These are phyloP conservation scores for Andrena dorsata DNA, from an alignment of 2,888 invertebrate genomes.

Conservation along the genomic window DNA sequence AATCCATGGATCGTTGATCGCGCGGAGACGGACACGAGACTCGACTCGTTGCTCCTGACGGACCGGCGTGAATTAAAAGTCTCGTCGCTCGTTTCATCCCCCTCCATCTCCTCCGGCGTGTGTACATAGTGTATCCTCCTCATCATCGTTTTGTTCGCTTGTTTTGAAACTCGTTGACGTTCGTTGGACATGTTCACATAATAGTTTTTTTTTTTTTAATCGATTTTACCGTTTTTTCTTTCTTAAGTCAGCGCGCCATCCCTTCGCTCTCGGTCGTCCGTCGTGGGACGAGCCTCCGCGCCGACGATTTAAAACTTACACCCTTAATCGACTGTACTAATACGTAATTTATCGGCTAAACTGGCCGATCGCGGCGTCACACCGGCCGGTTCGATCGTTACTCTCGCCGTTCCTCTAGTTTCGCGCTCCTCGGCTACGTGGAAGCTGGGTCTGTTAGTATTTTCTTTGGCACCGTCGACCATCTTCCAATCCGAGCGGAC, in stretches of 20 bases:
- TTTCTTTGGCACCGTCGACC: slow-evolving; percentile 58
- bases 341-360: slow-evolving; percentile 68
- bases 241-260: not conserved
- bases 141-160: not conserved
- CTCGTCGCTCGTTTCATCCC: not conserved
- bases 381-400: slow-evolving; percentile 68
- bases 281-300: not conserved
- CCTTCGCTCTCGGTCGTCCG: slow-evolving; percentile 1
- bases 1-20: slow-evolving; percentile 65
- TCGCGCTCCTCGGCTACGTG: not conserved
- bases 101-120: not conserved
- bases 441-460: slow-evolving; percentile 4
- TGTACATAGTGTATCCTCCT: slow-evolving; percentile 10
- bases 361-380: slow-evolving; percentile 73
- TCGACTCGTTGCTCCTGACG: slow-evolving; percentile 8
- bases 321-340: slow-evolving; percentile 62
- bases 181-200: slow-evolving; percentile 71
- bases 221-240: slow-evolving; percentile 5
- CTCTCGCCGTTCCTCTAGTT: slow-evolving; percentile 15
- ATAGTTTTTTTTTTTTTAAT: slow-evolving; percentile 14
- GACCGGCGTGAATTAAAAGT: slow-evolving; percentile 41
- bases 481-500: slow-evolving; percentile 10
- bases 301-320: slow-evolving; percentile 64
- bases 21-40: slow-evolving; percentile 46
- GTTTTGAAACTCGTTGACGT: slow-evolving; percentile 71